Conservation (phyloP, 1,140 invertebrate genomes). For the Brachionus koreanus region DNA sequence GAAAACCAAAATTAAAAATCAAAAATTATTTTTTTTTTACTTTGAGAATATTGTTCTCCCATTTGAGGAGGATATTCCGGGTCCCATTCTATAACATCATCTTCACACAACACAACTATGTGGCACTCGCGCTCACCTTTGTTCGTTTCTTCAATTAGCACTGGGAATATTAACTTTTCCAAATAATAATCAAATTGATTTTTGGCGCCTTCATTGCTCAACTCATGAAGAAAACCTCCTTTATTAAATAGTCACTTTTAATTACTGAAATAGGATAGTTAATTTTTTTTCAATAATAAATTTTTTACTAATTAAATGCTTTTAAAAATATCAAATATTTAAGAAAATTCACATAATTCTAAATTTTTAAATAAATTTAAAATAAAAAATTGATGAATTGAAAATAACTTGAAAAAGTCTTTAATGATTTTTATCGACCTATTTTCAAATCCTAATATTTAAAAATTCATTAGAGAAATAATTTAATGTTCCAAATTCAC, state of each 20-base stretch:
- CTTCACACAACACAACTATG: conserved; percentile 88
- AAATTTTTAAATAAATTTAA: too few species aligned
- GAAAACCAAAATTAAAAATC: not conserved
- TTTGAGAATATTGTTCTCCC: conserved; percentile 87
- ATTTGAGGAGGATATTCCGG: conserved; percentile 97
- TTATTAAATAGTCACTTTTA: conserved; percentile 46
- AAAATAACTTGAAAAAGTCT: too few species aligned
- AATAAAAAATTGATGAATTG: too few species aligned
- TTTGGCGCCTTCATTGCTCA: conserved; percentile 95
- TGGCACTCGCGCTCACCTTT: conserved; percentile 64
- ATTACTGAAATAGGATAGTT: too few species aligned
- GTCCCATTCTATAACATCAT: conserved; percentile 96
- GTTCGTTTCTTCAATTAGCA: conserved; percentile 48
- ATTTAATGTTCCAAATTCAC: too few species aligned
- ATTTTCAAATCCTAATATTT: too few species aligned
- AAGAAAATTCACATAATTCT: too few species aligned
- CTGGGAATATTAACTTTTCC: conserved; percentile 63
- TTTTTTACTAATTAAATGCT: too few species aligned
- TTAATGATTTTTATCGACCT: too few species aligned
- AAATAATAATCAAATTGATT: conserved; percentile 93
- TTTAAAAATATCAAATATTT: too few species aligned
- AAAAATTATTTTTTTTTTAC: conserved; percentile 8
- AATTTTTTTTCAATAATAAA: too few species aligned
- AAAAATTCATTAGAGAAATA: too few species aligned
- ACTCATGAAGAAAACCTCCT: conserved; percentile 91